Percentiles rank a stretch among this genome's conserved stretches.
Evolutionary conservation across 2,113 vertebrate species (phyloP).

Genomic region (Malaclemys terrapin): DNA sequence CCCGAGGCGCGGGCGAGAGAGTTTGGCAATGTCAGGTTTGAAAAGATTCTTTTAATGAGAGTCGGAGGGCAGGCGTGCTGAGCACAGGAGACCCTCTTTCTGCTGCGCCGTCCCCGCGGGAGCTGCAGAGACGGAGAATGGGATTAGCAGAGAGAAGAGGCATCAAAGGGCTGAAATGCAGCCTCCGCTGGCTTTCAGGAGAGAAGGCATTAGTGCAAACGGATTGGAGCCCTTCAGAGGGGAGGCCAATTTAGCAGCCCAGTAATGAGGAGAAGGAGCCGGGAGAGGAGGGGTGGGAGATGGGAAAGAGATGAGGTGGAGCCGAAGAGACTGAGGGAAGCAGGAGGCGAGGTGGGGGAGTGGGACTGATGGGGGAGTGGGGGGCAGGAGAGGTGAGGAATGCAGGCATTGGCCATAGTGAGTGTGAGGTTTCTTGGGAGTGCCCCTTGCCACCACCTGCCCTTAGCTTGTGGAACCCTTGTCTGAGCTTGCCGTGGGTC

Average conservation of each 20-base stretch:
- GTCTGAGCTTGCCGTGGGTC: neutral
- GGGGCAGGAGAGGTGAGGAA: neutral
- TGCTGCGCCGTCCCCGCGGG: neutral
- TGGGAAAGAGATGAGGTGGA: neutral
- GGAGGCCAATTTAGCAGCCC: neutral
- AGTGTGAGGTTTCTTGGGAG: neutral
- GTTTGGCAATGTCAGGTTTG: constrained; percentile 45
- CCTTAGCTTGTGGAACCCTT: too few species aligned
- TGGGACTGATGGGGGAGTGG: neutral
- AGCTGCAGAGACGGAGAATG: neutral
- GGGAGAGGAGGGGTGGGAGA: neutral
- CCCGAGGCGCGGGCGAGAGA: constrained; percentile 62
- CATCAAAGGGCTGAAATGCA: neutral
- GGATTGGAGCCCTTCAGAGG: neutral
- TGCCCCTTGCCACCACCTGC: neutral
- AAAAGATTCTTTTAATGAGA: constrained; percentile 44
- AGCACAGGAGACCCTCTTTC: fast-evolving
- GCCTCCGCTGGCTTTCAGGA: neutral
- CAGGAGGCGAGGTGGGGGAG: neutral
- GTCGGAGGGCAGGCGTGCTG: neutral
- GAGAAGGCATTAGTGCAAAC: constrained; percentile 18
- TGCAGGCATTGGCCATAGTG: neutral
- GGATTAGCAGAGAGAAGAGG: neutral
- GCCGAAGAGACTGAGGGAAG: neutral
- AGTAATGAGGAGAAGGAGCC: neutral